Evolutionary conservation across 2,888 invertebrate species (phyloP).

Genomic region (Cheilosia soror): DNA sequence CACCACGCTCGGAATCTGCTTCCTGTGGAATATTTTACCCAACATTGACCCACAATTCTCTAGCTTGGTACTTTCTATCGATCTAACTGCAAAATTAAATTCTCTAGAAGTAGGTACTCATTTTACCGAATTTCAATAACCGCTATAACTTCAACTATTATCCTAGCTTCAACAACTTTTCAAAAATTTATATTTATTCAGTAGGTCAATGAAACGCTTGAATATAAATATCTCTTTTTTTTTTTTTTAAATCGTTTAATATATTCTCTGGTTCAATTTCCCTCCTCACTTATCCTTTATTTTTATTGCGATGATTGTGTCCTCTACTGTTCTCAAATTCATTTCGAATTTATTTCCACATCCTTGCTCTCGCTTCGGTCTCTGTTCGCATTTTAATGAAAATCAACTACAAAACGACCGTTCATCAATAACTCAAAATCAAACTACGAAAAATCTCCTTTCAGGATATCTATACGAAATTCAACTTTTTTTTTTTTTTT

Average conservation of each 20-base stretch:
- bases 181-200: background rate
- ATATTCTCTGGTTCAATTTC: background rate
- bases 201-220: background rate
- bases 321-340: background rate
- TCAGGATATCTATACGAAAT: constrained; percentile 24
- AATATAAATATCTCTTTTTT: background rate
- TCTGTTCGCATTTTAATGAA: background rate
- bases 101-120: too few species aligned
- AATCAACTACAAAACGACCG: constrained; percentile 40
- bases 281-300: background rate
- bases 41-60: too few species aligned
- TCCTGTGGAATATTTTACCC: too few species aligned
- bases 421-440: constrained; percentile 72
- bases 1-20: too few species aligned
- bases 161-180: background rate
- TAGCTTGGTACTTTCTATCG: too few species aligned
- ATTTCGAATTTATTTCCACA: background rate
- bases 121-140: too few species aligned
- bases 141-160: too few species aligned
- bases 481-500: constrained; percentile 7
- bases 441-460: constrained; percentile 53
- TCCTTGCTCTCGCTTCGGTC: background rate
- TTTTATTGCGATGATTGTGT: background rate
- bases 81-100: too few species aligned
- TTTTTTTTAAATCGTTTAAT: background rate